Base-by-base conservation (phyloP, 2,113 vertebrate species). In the Ptilorrhoa leucosticta region DNA sequence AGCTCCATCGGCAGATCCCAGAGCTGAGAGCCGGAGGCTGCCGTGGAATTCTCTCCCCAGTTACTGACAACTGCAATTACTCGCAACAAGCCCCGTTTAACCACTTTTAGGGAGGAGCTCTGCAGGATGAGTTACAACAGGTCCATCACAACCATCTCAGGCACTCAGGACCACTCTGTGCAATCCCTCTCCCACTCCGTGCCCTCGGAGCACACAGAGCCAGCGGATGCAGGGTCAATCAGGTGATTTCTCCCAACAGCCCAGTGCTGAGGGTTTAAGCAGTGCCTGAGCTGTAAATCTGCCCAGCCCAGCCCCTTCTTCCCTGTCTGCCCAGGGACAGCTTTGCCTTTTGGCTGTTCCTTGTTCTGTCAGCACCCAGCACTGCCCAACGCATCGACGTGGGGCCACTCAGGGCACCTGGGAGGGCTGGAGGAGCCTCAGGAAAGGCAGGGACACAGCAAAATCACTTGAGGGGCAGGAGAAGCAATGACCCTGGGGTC, bases 341-440 rank as follows among this genome's bases (percentile, higher is more conserved):
- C 30, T 79, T 9, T 20, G 51, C 26, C 35, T 56, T 39, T 7
- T 16, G 64, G n/a, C 42, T 83, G 30, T 5, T 68, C 24, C 30
- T 68, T 14, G 40, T 71, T 26, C 35, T 14, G 2, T 2, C 48
- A 83, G 51, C 20, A 31, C 31, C 50, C 10, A 12, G 37, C 13
- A 21, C 19, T 15, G 42, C 69, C 42, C 7, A 3, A 1, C 11
- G 19, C 18, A 4, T 8, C 0, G 0, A 2, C 10, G 4, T 54
- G 85, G 68, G 56, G 48, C 33, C n/a, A 19, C 42, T n/a, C 64
- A 18, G 27, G 11, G n/a, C 72, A 51, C 1, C 9, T 11, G n/a
- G 56, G 20, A 57, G 17, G 26, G 22, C 1, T 63, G 68, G 51
- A 45, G 18, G 39, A 82, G 18, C 53, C 63, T 44, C 50, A n/a